Evolutionary conservation across 2,797 vertebrate genomes (phyloP).

Genomic region (Notamacropus eugenii): DNA sequence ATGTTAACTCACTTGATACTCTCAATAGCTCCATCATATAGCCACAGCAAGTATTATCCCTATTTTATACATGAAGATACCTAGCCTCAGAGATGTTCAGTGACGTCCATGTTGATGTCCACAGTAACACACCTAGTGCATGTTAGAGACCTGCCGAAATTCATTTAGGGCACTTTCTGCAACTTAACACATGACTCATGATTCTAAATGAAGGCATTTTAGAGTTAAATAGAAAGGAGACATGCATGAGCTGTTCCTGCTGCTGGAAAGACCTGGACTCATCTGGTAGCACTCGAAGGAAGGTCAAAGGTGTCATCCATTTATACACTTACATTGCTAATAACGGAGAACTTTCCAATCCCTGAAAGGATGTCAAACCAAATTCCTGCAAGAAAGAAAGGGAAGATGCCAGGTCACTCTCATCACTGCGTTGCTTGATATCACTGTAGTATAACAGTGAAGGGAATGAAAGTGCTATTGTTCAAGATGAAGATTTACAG

Average conservation of each 20-base stretch:
- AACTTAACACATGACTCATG: not conserved
- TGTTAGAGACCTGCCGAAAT: not conserved
- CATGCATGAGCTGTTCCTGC: not conserved
- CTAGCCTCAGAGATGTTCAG: not conserved
- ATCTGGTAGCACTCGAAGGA: not conserved
- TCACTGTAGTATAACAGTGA: not conserved
- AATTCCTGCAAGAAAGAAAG: slow-evolving; percentile 89
- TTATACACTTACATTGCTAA: slow-evolving; percentile 96
- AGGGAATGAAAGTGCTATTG: not conserved
- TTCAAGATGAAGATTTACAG: not conserved
- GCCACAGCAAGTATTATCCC: not conserved
- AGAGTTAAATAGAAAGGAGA: not conserved
- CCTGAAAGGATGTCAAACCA: slow-evolving; percentile 97
- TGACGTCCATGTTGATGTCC: not conserved
- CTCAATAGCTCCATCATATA: not conserved
- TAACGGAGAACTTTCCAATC: slow-evolving; percentile 98
- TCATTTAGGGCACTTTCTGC: not conserved
- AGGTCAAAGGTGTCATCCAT: not conserved
- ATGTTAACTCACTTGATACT: not conserved
- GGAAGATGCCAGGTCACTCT: not conserved
- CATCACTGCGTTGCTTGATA: not conserved
- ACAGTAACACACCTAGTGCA: not conserved
- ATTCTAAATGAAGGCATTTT: not conserved
- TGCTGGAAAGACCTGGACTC: not conserved
- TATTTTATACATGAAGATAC: not conserved